Evolutionary conservation across 35 echinoderm and acorn worm genomes (phyloP).

Genomic region (Ophioderma brevispina): DNA sequence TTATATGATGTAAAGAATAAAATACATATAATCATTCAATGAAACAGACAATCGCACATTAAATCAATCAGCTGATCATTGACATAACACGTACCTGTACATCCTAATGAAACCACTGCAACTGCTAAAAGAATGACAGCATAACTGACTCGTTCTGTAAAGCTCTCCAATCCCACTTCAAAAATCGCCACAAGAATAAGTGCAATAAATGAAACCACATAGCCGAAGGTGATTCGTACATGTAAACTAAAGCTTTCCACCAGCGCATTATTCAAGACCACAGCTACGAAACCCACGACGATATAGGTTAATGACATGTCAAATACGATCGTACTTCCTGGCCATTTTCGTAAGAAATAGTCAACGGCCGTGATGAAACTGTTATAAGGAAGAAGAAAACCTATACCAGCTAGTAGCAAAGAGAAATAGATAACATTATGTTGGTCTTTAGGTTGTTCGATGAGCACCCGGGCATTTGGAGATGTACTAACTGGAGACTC

Average conservation of each 20-base stretch:
- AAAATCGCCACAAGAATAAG: constrained; percentile 60
- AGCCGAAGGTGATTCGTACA: constrained; percentile 55
- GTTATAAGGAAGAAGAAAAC: constrained; percentile 81
- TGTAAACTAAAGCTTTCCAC: constrained; percentile 64
- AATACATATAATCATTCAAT: no score
- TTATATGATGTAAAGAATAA: no score
- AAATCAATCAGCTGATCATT: no score
- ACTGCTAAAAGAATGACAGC: constrained; percentile 63
- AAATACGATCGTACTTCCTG: constrained; percentile 74
- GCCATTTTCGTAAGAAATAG: constrained; percentile 48
- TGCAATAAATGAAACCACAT: constrained; percentile 56
- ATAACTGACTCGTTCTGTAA: constrained; percentile 45
- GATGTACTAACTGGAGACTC: constrained; percentile 12
- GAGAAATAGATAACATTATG: constrained; percentile 57
- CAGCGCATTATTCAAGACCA: constrained; percentile 68
- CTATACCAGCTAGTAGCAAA: constrained; percentile 65
- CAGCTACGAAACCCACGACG: constrained; percentile 56
- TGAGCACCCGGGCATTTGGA: constrained; percentile 5
- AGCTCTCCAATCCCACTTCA: constrained; percentile 57
- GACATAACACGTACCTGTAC: no score
- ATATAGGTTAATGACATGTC: constrained; percentile 81
- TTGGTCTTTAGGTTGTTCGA: constrained; percentile 56
- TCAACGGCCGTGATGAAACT: constrained; percentile 86
- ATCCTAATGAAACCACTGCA: constrained; percentile 68
- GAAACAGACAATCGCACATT: no score